A percentile compares a stretch with the other conserved stretches of the same genome.
These are phyloP conservation scores for Perizoma affinitatum DNA, from an alignment of 2,888 invertebrate species.

Conservation along the genomic window DNA sequence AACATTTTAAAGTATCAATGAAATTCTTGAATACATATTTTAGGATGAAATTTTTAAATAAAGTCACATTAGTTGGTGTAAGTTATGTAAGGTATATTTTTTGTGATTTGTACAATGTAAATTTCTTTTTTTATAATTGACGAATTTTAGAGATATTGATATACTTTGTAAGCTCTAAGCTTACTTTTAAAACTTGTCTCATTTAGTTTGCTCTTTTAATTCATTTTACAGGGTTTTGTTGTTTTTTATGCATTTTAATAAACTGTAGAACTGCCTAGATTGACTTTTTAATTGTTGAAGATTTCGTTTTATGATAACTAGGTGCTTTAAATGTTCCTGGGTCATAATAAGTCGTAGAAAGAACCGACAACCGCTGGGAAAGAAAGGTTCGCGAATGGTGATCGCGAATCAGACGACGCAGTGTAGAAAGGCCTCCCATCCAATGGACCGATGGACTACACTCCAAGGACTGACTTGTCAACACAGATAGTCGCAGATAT, in stretches of 20 bases:
- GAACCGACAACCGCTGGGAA: too few species aligned
- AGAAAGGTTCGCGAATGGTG: too few species aligned
- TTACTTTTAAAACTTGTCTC: background rate
- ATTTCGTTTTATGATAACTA: too few species aligned
- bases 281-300: too few species aligned
- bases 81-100: constrained; percentile 27
- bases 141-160: constrained; percentile 10
- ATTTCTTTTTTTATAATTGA: constrained; percentile 18
- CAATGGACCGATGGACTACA: too few species aligned
- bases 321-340: too few species aligned
- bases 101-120: constrained; percentile 31
- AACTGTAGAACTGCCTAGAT: constrained; percentile 12
- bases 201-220: constrained; percentile 7
- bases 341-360: too few species aligned
- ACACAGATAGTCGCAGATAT: too few species aligned
- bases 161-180: constrained; percentile 15
- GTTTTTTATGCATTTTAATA: constrained; percentile 28
- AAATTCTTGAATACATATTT: constrained; percentile 18
- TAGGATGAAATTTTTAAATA: constrained; percentile 23
- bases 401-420: too few species aligned
- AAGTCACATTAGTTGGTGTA: constrained; percentile 24
- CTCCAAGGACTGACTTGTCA: too few species aligned
- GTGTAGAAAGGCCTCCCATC: too few species aligned
- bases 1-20: constrained; percentile 15
- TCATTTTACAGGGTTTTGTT: constrained; percentile 21